These are phyloP conservation scores for Heliothis subflexa DNA, from an alignment of 1,140 invertebrate species.

Conservation along the genomic window DNA sequence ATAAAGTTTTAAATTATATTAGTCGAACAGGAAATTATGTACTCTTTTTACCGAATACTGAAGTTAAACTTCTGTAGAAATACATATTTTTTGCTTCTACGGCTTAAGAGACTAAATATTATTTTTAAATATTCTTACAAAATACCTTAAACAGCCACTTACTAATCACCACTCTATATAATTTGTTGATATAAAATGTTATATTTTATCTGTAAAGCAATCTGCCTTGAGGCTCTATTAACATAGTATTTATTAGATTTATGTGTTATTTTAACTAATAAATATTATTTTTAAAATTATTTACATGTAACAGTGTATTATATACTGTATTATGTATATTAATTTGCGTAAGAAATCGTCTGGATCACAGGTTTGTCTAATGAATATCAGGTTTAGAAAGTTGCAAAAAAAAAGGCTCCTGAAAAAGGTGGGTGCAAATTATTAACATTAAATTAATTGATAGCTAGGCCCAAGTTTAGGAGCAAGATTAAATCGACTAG, in stretches of 20 bases:
- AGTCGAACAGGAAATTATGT: not conserved
- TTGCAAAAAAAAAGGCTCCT: too few relatives aligned
- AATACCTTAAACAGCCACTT: conserved; percentile 6
- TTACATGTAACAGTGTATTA: not conserved
- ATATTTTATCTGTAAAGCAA: conserved; percentile 37
- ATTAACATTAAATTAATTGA: too few relatives aligned
- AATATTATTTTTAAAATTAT: conserved; percentile 11
- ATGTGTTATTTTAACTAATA: not conserved
- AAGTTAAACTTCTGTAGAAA: conserved; percentile 21
- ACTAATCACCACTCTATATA: conserved; percentile 19
- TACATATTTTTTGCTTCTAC: conserved; percentile 3
- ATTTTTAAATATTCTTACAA: not conserved
- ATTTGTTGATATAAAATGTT: conserved; percentile 34
- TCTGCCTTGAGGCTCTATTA: conserved; percentile 38
- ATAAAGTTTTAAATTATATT: not conserved
- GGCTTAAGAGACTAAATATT: not conserved
- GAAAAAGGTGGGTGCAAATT: too few relatives aligned
- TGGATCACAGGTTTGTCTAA: conserved; percentile 14
- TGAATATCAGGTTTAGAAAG: not conserved
- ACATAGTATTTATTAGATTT: conserved; percentile 25
- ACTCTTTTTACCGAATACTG: not conserved
- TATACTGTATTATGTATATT: too few relatives aligned
- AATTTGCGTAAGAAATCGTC: conserved; percentile 24
- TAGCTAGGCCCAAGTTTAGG: not conserved
- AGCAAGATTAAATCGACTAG: conserved; percentile 11